These are phyloP conservation scores for Lamprologus lemairii DNA, from an alignment of 2,113 vertebrate genomes.

Conservation along the genomic window DNA sequence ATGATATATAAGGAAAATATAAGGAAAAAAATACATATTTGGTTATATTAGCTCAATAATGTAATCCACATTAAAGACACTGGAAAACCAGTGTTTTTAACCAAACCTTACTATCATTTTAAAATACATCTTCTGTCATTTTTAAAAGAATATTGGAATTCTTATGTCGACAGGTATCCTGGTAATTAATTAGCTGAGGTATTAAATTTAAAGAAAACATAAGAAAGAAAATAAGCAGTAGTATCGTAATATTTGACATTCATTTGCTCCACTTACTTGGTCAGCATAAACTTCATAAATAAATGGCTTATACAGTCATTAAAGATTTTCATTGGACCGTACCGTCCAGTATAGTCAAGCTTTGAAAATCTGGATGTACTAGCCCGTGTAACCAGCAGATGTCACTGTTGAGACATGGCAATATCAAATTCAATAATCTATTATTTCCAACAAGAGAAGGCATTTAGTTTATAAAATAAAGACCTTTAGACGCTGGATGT, in stretches of 20 bases:
- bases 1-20: too few relatives aligned
- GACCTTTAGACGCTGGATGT: background rate
- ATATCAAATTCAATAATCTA: background rate
- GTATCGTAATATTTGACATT: background rate
- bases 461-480: background rate
- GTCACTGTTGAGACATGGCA: background rate
- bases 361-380: background rate
- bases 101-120: too few relatives aligned
- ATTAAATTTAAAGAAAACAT: background rate
- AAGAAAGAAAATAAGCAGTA: background rate
- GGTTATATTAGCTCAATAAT: too few relatives aligned
- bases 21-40: too few relatives aligned
- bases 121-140: background rate
- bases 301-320: background rate
- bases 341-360: background rate
- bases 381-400: fast-evolving
- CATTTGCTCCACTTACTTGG: background rate
- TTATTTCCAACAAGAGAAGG: background rate
- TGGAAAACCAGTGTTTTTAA: too few relatives aligned
- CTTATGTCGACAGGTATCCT: background rate
- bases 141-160: background rate
- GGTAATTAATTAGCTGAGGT: background rate
- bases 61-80: too few relatives aligned
- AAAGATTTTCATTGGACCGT: background rate
- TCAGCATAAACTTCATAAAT: background rate